Evolutionary conservation across 2,888 invertebrate species (phyloP).

Genomic region (Punctoribates punctum): DNA sequence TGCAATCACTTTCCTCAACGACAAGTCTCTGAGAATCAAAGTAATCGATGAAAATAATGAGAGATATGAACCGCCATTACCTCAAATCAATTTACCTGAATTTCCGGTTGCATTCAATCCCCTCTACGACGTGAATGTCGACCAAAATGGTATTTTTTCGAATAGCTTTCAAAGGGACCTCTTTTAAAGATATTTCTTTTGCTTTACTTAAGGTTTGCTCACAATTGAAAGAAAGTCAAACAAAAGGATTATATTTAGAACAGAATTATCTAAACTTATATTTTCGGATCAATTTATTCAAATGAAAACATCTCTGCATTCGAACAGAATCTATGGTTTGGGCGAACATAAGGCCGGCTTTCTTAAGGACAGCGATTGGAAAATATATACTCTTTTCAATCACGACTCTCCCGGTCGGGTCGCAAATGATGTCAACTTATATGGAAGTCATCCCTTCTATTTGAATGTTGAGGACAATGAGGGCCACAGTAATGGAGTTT

Average conservation of each 20-base stretch:
- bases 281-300: conserved; percentile 69
- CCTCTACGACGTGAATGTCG: neutral
- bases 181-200: conserved; percentile 58
- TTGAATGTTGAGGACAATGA: conserved; percentile 69
- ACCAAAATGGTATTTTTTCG: neutral
- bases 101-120: conserved; percentile 3
- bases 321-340: conserved; percentile 67
- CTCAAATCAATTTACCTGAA: conserved; percentile 20
- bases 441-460: conserved; percentile 81
- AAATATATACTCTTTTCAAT: conserved; percentile 36
- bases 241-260: conserved; percentile 79
- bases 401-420: neutral
- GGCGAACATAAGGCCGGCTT: conserved; percentile 67
- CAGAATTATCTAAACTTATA: conserved; percentile 62
- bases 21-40: conserved; percentile 1
- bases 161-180: too few species aligned
- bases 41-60: conserved; percentile 42
- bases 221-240: conserved; percentile 61
- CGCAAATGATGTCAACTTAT: conserved; percentile 58
- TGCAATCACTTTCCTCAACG: conserved; percentile 16
- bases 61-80: conserved; percentile 44
- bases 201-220: neutral
- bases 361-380: conserved; percentile 20
- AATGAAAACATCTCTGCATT: conserved; percentile 62
- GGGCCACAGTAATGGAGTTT: conserved; percentile 65